Conservation (phyloP, 2,888 invertebrate species). For the Plagiodera versicolora region DNA sequence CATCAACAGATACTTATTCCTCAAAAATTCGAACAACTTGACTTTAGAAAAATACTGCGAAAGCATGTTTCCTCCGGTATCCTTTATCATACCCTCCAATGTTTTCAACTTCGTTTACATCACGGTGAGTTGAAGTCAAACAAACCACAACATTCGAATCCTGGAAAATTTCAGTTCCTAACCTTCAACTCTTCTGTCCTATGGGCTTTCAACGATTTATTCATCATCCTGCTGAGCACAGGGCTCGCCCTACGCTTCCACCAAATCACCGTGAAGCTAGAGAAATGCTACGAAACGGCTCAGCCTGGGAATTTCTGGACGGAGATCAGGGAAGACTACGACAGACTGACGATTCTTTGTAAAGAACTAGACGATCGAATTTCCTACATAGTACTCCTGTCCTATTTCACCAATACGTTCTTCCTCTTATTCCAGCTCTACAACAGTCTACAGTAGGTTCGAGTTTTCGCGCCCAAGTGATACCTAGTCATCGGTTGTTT, state of each 20-base stretch:
- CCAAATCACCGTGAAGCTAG: constrained; percentile 45
- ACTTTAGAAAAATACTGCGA: constrained; percentile 14
- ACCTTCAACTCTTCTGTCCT: constrained; percentile 64
- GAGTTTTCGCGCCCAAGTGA: too few relatives aligned
- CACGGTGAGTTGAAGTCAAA: too few relatives aligned
- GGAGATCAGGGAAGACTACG: constrained; percentile 65
- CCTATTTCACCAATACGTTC: constrained; percentile 70
- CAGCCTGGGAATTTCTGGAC: constrained; percentile 67
- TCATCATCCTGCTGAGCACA: constrained; percentile 69
- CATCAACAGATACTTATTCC: constrained; percentile 16
- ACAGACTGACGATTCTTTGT: constrained; percentile 64
- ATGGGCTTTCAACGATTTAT: constrained; percentile 73
- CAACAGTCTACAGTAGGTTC: constrained; percentile 57
- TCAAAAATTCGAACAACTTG: constrained; percentile 16
- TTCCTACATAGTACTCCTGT: constrained; percentile 66
- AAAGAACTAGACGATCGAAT: constrained; percentile 63
- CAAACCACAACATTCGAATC: too few relatives aligned
- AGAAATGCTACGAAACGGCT: constrained; percentile 11
- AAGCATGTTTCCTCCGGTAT: constrained; percentile 21
- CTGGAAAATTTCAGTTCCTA: constrained; percentile 46
- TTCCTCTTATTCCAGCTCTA: constrained; percentile 73
- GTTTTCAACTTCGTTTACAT: constrained; percentile 11
- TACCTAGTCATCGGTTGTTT: not conserved
- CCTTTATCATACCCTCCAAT: constrained; percentile 16
- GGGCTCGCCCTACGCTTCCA: constrained; percentile 65